These are phyloP conservation scores for Odontophorus gujanensis DNA, from an alignment of 2,113 vertebrate genomes.

Conservation along the genomic window DNA sequence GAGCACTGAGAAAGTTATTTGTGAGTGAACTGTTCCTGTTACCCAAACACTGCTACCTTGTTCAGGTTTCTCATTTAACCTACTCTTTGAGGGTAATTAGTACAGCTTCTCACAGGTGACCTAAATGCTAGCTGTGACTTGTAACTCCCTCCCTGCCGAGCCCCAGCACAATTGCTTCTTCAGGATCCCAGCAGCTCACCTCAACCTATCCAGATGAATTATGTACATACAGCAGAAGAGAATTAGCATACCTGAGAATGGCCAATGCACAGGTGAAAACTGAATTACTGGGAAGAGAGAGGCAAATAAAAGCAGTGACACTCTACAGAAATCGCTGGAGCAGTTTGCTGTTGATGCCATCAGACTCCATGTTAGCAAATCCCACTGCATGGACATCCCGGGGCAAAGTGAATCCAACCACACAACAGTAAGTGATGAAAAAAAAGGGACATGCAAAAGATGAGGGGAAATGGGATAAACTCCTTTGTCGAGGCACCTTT, in stretches of 20 bases:
- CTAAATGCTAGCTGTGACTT: neutral
- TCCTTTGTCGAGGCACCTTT: neutral
- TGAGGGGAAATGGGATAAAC: rapidly evolving
- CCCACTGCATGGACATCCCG: neutral
- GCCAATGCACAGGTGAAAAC: neutral
- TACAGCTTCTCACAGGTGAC: neutral
- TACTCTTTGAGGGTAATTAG: neutral
- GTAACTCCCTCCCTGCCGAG: neutral
- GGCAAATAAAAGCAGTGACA: neutral
- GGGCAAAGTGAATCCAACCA: neutral
- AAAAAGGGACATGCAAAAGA: neutral
- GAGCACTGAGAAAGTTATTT: neutral
- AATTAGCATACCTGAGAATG: neutral
- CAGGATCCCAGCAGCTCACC: neutral
- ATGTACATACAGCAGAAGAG: neutral
- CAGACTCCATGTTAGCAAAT: neutral
- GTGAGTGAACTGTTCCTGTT: neutral
- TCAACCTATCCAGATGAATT: neutral
- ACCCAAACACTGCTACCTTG: neutral
- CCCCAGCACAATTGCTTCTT: neutral
- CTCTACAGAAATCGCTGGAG: neutral
- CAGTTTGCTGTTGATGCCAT: no score
- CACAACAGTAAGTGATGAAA: neutral
- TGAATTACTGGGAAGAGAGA: neutral
- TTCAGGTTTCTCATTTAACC: neutral